Conservation (phyloP, 2,113 vertebrate species). For the Pygathrix nemaeus region DNA sequence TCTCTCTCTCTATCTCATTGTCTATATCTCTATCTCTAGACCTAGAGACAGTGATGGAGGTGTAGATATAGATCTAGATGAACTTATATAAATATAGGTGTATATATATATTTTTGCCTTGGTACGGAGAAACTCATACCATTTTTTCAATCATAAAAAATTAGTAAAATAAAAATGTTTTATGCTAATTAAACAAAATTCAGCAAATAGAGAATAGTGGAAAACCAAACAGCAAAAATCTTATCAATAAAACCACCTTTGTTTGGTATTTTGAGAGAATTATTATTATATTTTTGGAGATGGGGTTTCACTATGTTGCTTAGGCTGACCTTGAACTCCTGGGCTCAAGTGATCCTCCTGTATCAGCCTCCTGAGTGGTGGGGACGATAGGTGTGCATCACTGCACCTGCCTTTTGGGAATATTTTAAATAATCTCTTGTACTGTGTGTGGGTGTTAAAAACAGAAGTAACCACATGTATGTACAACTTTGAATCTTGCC, state of each 20-base stretch:
- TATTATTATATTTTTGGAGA: neutral
- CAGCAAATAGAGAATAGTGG: neutral
- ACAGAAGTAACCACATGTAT: neutral
- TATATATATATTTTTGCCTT: neutral
- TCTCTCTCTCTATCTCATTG: no score
- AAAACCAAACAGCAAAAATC: slow-evolving; percentile 21
- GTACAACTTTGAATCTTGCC: neutral
- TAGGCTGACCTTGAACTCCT: neutral
- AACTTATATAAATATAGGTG: neutral
- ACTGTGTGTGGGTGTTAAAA: neutral
- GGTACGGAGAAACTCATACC: neutral
- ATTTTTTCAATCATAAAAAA: slow-evolving; percentile 1
- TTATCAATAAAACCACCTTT: neutral
- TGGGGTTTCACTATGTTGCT: neutral
- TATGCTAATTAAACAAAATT: neutral
- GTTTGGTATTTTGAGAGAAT: neutral
- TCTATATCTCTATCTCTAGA: neutral
- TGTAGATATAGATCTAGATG: neutral
- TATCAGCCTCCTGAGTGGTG: neutral
- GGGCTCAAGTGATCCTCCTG: neutral
- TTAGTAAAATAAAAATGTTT: neutral
- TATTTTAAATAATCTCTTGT: neutral
- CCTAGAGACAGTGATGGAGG: neutral
- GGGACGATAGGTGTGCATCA: neutral
- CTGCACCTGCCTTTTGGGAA: neutral